Evolutionary conservation across 2,113 vertebrate genomes (phyloP), one percentile per base, ranked within the genome.

Genomic region (human): DNA sequence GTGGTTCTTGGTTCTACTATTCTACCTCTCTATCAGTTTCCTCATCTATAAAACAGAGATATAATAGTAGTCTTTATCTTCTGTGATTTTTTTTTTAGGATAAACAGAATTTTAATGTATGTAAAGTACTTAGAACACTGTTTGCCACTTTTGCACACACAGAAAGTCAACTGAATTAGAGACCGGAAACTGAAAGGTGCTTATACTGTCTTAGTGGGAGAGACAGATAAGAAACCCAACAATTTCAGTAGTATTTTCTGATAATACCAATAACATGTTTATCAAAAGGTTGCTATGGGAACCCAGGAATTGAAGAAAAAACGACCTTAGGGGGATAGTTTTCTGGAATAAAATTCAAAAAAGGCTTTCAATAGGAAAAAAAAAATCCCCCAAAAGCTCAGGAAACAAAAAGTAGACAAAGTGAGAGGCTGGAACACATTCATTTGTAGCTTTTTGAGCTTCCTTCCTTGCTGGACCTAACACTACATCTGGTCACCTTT

Each of bases 211-310:
- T 75, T 79, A 35, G 35, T 75, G 75, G 78, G 59, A 78, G n/a
- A 91, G 32, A 75, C 13, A 68, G 73, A 11, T 45, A 73, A 89
- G 32, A 8, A 32, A 79, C 59, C 61, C 23, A 45, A 11, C 32
- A 76, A 18, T 92, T 84, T 87, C 70, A 45, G 30, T 40, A 57
- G 25, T 52, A 6, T 90, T 96, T 97, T 88, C 55, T 90, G 68
- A 75, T 75, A 61, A 64, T 72, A 4, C 23, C 48, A 76, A 79
- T 70, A 84, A 89, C 79, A 61, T 55, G 5, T 84, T 90, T 90
- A 55, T 76, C 50, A 59, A 25, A 22, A 43, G 32, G 16, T 48
- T 45, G 40, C 35, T 72, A 0, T 59, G n/a, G 35, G 40, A 38
- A 70, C 23, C 72, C 32, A n/a, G 80, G 6, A 9, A 4, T 82